Evolutionary conservation across 2,113 vertebrate genomes (phyloP).

Genomic region (Sula dactylatra): DNA sequence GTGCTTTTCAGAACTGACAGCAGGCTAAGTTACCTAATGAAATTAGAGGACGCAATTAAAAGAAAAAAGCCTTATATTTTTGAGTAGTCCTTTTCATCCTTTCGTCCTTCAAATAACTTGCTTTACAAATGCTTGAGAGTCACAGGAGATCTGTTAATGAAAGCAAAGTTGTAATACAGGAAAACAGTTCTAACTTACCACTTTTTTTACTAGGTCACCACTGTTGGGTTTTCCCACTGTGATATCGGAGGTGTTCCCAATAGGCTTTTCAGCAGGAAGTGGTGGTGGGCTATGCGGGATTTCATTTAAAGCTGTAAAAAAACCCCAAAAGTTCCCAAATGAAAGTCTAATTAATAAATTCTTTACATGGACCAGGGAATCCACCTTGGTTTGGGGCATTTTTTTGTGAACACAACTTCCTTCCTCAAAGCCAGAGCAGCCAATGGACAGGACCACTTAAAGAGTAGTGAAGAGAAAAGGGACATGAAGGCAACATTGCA

Average conservation of each 20-base stretch:
- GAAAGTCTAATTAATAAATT: background rate
- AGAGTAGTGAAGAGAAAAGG: background rate
- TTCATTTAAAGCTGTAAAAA: slow-evolving; percentile 74
- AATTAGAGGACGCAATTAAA: background rate
- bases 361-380: background rate
- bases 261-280: slow-evolving; percentile 83
- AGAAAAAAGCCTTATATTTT: background rate
- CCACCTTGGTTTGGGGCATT: background rate
- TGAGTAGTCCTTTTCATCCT: background rate
- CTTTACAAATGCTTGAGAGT: background rate
- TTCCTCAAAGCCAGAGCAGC: background rate
- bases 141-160: background rate
- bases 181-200: slow-evolving; percentile 56
- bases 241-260: slow-evolving; percentile 72
- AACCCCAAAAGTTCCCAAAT: background rate
- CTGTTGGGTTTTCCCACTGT: slow-evolving; percentile 55
- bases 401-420: background rate
- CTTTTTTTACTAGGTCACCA: slow-evolving; percentile 41
- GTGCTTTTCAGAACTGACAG: background rate
- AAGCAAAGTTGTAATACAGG: background rate
- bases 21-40: background rate
- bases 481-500: background rate
- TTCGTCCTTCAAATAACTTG: background rate
- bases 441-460: background rate
- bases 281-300: slow-evolving; percentile 77